phyloP scores from a whole-genome alignment of 2,797 vertebrate genomes.

The Heliangelus exortis region DNA sequence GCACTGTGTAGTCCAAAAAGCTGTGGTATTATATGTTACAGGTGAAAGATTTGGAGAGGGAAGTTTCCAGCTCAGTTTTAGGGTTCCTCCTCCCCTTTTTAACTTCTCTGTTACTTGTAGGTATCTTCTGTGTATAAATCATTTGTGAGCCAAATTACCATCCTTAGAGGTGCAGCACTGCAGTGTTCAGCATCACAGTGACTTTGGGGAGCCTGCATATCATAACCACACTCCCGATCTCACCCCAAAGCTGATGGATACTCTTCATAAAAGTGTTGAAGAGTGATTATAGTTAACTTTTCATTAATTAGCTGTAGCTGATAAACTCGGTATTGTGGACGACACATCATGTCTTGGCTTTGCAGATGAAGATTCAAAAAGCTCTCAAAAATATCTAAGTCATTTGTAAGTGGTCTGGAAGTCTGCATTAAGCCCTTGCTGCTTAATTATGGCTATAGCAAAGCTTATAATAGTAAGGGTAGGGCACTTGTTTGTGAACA shows the following conservation, averaged over 20 bases:
- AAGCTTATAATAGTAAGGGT: not conserved
- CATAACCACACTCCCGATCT: not conserved
- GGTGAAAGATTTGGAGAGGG: not conserved
- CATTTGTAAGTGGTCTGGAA: not conserved
- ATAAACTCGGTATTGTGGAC: not conserved
- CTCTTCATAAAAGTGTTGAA: not conserved
- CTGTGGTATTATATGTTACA: not conserved
- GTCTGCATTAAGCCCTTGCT: not conserved
- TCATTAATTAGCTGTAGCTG: not conserved
- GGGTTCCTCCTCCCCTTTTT: not conserved
- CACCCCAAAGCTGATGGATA: not conserved
- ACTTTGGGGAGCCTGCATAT: not conserved
- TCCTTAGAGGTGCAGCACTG: not conserved
- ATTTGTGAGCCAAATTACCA: not conserved
- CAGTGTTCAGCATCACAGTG: rapidly evolving
- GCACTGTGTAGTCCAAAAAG: not conserved
- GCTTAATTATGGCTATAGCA: not conserved
- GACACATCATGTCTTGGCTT: not conserved
- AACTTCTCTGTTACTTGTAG: not conserved
- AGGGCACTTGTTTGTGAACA: not conserved
- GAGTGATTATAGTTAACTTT: not conserved
- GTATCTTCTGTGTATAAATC: not conserved
- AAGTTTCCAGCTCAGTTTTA: not conserved
- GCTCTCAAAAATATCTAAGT: not conserved
- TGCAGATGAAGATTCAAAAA: no score